Conservation (phyloP, 2,113 vertebrate genomes). For the Dicrurus megarhynchus region DNA sequence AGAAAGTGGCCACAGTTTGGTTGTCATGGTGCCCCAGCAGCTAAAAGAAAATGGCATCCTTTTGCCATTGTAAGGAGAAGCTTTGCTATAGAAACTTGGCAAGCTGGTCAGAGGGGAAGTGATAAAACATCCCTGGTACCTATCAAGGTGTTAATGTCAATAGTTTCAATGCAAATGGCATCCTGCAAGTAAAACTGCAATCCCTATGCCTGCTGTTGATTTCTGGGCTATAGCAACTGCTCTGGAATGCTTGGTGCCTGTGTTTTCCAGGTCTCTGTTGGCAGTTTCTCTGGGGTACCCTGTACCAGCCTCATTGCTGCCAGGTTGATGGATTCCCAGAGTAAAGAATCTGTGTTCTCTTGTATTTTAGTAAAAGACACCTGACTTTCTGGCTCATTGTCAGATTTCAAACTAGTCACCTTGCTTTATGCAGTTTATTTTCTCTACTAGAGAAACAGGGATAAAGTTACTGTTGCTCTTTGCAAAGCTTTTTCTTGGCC, state of each 20-base stretch:
- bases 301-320: not conserved
- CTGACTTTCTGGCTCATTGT: not conserved
- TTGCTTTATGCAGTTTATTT: not conserved
- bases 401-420: not conserved
- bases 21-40: not conserved
- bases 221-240: not conserved
- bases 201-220: not conserved
- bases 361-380: not conserved
- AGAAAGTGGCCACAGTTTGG: not conserved
- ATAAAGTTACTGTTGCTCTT: not conserved
- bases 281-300: not conserved
- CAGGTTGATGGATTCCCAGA: not conserved
- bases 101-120: not conserved
- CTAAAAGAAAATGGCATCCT: not conserved
- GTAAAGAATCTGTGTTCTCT: not conserved
- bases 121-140: not conserved
- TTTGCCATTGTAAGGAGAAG: not conserved
- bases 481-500: not conserved
- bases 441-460: not conserved
- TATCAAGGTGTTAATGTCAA: fast-evolving
- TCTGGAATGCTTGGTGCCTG: not conserved
- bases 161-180: not conserved
- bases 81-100: not conserved
- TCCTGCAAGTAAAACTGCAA: not conserved
- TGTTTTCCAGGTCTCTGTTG: not conserved